Base-by-base conservation (phyloP, 2,113 vertebrate genomes). In the Puntigrus tetrazona region DNA sequence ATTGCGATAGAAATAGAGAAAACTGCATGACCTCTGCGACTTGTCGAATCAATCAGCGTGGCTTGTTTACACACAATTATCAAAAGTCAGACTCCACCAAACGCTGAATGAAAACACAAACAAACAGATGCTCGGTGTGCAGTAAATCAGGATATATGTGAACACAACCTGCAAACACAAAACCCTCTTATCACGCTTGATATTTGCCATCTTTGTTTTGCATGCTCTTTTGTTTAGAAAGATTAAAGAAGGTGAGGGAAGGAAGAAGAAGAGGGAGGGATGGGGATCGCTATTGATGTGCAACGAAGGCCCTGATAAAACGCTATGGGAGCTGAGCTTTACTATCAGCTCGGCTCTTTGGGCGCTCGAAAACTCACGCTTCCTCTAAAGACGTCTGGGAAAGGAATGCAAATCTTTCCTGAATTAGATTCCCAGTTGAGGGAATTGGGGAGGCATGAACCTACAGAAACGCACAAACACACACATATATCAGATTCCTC, bases 261-360 rank as follows among this genome's bases (percentile, higher is more conserved):
- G 73, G 86, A 61, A 50, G 70, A 43, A 34, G 69, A 47, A 45
- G 75, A 70, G 59, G 43, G 38, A 61, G 55, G 38, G 36, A 74
- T 10, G 72, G 27, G 25, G 57, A 79, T 87, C 87, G 89, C 88
- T 91, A 89, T 92, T 73, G 69, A 73, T 27, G 93, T 94, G 92
- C 91, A 91, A 87, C 91, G 16, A 87, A 86, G 86, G 91, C 89
- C 90, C 89, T 91, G 93, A 95, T 94, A 93, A 95, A 93, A 91
- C 87, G 91, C 91, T 90, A 91, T 89, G 80, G 90, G 89, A 92
- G 90, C 90, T 88, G 87, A 85, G 86, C 78, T 90, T 90, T 91
- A 89, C 93, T 94, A 93, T 94, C 94, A 92, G 90, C 89, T 20
- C 14, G 1, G 41, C 89, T 90, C 88, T 88, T 92, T 89, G 92